Conservation (phyloP, 2,888 invertebrate species). For the Myathropa florea region DNA sequence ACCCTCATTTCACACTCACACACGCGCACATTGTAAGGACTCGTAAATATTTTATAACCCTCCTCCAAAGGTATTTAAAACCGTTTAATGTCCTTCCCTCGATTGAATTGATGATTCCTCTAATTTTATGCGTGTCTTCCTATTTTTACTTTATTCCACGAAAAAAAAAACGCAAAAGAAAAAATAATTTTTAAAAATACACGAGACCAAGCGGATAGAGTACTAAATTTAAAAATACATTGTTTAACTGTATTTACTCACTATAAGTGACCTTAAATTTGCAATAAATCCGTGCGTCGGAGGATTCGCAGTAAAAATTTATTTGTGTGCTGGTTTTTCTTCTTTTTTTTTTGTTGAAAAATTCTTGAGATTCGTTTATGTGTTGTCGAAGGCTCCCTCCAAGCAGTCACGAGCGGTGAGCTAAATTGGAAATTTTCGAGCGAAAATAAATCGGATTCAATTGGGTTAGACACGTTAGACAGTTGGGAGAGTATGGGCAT, state of each 20-base stretch:
- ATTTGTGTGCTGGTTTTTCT: not conserved
- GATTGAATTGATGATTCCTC: slow-evolving; percentile 31
- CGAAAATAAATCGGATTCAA: not conserved
- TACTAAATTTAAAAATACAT: slow-evolving; percentile 1
- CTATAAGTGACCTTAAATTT: slow-evolving; percentile 4
- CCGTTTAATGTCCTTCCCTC: slow-evolving; percentile 23
- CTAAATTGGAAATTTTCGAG: not conserved
- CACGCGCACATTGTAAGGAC: not conserved
- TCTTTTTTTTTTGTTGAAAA: not conserved
- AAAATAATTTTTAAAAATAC: not conserved
- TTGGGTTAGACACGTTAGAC: not conserved
- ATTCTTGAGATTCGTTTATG: not conserved
- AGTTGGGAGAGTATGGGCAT: not conserved
- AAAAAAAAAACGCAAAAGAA: not conserved
- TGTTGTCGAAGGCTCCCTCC: not conserved
- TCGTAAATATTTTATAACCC: not conserved
- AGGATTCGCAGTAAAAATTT: not conserved
- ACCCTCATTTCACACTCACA: not conserved
- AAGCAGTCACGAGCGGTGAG: not conserved
- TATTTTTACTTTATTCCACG: not conserved
- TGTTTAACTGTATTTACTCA: not conserved
- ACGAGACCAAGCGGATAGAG: not conserved
- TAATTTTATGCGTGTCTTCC: slow-evolving; percentile 14
- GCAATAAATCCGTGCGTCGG: not conserved
- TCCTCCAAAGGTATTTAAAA: not conserved